Percentiles rank a stretch among this genome's conserved stretches.
These are phyloP conservation scores for Nylanderia fulva DNA, from an alignment of 1,140 invertebrate genomes.

Conservation along the genomic window DNA sequence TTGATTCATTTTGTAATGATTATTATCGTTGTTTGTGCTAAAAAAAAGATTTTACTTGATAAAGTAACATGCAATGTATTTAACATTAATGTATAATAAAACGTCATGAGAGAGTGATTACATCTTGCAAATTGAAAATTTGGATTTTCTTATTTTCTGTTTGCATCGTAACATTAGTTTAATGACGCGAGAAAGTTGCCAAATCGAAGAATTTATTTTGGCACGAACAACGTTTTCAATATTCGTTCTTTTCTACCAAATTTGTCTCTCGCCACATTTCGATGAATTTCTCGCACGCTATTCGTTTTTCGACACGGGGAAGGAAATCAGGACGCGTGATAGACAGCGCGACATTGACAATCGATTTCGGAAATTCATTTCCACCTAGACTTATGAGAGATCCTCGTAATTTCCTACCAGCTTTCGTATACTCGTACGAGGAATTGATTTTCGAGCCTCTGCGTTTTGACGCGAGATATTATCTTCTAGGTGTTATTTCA, in stretches of 20 bases:
- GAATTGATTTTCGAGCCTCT: conserved; percentile 18
- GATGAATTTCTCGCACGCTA: conserved; percentile 31
- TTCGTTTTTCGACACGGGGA: conserved; percentile 45
- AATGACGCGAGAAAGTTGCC: conserved; percentile 29
- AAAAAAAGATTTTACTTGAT: neutral
- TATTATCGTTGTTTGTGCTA: neutral
- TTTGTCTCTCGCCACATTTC: conserved; percentile 50
- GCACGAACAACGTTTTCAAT: conserved; percentile 36
- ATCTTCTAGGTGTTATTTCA: neutral
- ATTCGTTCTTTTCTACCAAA: conserved; percentile 61
- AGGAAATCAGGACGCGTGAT: conserved; percentile 42
- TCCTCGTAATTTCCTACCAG: conserved; percentile 45
- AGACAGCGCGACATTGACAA: conserved; percentile 57
- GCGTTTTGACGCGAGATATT: conserved; percentile 20
- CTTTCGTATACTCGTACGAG: neutral
- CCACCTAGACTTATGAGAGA: conserved; percentile 41
- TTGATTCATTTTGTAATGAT: neutral
- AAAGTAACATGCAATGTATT: neutral
- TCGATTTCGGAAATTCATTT: conserved; percentile 56
- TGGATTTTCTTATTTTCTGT: neutral
- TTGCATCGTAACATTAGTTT: neutral
- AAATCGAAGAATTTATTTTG: conserved; percentile 42
- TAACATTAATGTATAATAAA: neutral
- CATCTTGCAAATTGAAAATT: neutral
- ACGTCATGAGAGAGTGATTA: neutral